Evolutionary conservation across 1,140 invertebrate genomes (phyloP), one percentile per base, ranked within the genome.

Genomic region (Tetramorium parvispinum): DNA sequence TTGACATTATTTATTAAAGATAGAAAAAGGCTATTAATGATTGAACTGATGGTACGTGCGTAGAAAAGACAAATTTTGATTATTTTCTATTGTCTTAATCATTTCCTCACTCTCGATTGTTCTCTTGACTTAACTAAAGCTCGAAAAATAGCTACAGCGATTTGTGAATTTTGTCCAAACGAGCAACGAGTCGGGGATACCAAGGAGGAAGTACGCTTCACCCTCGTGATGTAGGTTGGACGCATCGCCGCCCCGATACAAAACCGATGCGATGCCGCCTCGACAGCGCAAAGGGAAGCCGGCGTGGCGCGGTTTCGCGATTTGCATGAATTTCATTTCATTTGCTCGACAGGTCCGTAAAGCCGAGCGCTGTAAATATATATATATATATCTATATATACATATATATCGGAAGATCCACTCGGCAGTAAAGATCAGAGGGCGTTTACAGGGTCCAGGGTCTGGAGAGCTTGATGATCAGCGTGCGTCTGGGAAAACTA

Each of bases 201-300:
- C 51, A 70, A 79, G 57, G 65, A 61, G 85, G 83, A 92, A 78
- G 81, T 76, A 87, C 83, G 86, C 88, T 88, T 89, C 88, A 85
- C 87, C 85, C 85, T 79, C 85, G 82, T 85, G 68, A 88, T 88
- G 91, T 93, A 91, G 89, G 89, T 92, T 94, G 91, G 88, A 93
- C 92, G 93, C 93, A 94, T 93, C 93, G 86, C 88, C 92, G 90
- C 92, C 89, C 79, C 91, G 86, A 92, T 92, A 94, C 94, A 94
- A 94, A 93, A 94, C 91, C 90, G 87, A 90, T 87, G 79, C 85
- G 87, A 85, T 85, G 75, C 59, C 57, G 51, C 68, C 68, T 79
- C 76, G 63, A 85, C 83, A 85, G 21, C 59, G 49, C 75, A 63
- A 85, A 85, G 83, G 61, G 83, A 85, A 85, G 40, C 76, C 71